Percentiles rank a stretch among this genome's conserved stretches.
These are phyloP conservation scores for Amblyteles armatorius DNA, from an alignment of 2,888 invertebrate species.

Conservation along the genomic window DNA sequence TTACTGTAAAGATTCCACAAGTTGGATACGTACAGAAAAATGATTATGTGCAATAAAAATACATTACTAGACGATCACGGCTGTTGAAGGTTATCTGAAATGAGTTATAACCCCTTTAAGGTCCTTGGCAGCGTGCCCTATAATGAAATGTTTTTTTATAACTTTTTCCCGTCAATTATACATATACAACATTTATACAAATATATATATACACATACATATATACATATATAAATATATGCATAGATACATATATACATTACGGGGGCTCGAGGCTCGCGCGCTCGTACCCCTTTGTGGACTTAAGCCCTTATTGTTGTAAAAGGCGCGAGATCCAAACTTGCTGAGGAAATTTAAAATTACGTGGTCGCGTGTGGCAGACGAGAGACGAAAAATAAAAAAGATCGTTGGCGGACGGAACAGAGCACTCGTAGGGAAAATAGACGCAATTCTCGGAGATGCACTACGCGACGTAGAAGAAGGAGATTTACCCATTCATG, in stretches of 20 bases:
- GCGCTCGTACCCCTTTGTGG: too few species aligned
- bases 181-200: not conserved
- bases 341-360: constrained; percentile 1
- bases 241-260: not conserved
- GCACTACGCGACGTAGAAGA: not conserved
- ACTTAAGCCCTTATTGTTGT: too few species aligned
- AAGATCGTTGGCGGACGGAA: too few species aligned
- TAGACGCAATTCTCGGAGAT: not conserved
- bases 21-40: not conserved
- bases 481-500: not conserved
- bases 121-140: too few species aligned
- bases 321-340: not conserved
- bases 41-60: not conserved
- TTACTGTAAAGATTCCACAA: not conserved
- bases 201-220: too few species aligned
- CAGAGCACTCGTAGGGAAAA: not conserved
- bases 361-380: constrained; percentile 42
- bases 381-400: constrained; percentile 29
- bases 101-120: too few species aligned
- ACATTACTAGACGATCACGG: not conserved
- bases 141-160: too few species aligned
- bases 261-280: too few species aligned
- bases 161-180: too few species aligned
- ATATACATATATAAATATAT: too few species aligned
- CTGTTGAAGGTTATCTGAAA: constrained; percentile 65